Base-by-base conservation (phyloP, 2,797 vertebrate genomes). In the Sebastes wilsoni region DNA sequence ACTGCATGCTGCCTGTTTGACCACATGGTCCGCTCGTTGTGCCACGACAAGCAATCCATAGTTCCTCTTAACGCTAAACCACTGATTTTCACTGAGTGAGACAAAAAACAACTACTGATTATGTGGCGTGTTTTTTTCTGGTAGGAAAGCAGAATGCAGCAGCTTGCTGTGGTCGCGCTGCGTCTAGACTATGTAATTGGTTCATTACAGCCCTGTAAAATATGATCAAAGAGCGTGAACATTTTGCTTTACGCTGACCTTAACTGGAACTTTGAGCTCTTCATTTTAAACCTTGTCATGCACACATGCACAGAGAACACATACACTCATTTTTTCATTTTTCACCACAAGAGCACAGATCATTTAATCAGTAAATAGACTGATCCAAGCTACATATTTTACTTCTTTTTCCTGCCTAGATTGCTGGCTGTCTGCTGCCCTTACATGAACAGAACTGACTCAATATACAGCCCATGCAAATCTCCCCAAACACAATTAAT, bases 151-250 rank as follows among this genome's bases (percentile, higher is more conserved):
- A 71, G 79, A 82, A 66, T 23, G 69, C 67, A 62, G 80, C 66
- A 46, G 75, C 42, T 66, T 13, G 27, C 64, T 81, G 86, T 73
- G 85, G 87, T 59, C 4, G 30, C 8, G 11, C 68, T 60, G 52
- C 16, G 86, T 91, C 89, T 91, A 89, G 88, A 90, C 92, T 52
- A 1, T 46, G 75, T 87, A 81, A 91, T 82, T 80, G 78, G 58
- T 77, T 86, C 62, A 77, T 79, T 87, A 75, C 55, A 67, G 75
- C 25, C 28, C 72, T 34, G 32, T 90, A 89, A 90, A 89, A 61
- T 30, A 30, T 14, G 80, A 88, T 91, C 81, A 87, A 83, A 92
- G 75, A 42, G 9, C 34, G 25, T 5, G 32, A 36, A 55, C 8
- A n/a, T n/a, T 16, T 54, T 16, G 30, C 14, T 77, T 69, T 58